Percentiles rank a stretch among this genome's conserved stretches.
Evolutionary conservation across 2,797 vertebrate species (phyloP).

Genomic region (Craterocephalus amniculus): DNA sequence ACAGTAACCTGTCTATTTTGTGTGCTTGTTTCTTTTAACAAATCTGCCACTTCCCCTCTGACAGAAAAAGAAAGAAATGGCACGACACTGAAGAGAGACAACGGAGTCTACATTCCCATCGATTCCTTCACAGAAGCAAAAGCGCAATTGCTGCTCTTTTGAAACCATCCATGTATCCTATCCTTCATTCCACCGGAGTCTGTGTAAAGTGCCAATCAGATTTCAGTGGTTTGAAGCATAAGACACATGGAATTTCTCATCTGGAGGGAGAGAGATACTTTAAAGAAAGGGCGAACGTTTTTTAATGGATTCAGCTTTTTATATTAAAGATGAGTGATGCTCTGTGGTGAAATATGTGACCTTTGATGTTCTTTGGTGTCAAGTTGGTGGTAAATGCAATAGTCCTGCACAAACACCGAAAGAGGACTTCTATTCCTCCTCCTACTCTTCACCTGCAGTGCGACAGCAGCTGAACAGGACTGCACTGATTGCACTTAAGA

Average conservation of each 20-base stretch:
- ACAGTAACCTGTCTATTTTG: slow-evolving; percentile 52
- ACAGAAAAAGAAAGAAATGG: slow-evolving; percentile 40
- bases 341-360: slow-evolving; percentile 17
- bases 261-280: slow-evolving; percentile 33
- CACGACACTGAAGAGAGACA: slow-evolving; percentile 18
- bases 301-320: slow-evolving; percentile 29
- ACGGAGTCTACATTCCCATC: slow-evolving; percentile 9
- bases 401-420: slow-evolving; percentile 73
- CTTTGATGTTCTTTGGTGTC: slow-evolving; percentile 33
- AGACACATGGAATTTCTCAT: slow-evolving; percentile 89
- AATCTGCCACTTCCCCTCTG: slow-evolving; percentile 36
- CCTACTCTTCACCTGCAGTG: slow-evolving; percentile 52
- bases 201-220: slow-evolving; percentile 94
- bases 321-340: slow-evolving; percentile 48
- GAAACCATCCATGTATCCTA: slow-evolving; percentile 89
- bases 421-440: slow-evolving; percentile 28
- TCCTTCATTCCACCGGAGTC: slow-evolving; percentile 99
- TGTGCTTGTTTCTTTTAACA: slow-evolving; percentile 47
- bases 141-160: slow-evolving; percentile 17
- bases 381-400: slow-evolving; percentile 35
- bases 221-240: slow-evolving; percentile 99
- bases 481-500: slow-evolving; percentile 63
- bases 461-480: slow-evolving; percentile 45
- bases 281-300: background rate
- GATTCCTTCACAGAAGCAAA: slow-evolving; percentile 31